Base-by-base conservation (phyloP, 2,888 invertebrate species). In the Diaprepes abbreviatus region DNA sequence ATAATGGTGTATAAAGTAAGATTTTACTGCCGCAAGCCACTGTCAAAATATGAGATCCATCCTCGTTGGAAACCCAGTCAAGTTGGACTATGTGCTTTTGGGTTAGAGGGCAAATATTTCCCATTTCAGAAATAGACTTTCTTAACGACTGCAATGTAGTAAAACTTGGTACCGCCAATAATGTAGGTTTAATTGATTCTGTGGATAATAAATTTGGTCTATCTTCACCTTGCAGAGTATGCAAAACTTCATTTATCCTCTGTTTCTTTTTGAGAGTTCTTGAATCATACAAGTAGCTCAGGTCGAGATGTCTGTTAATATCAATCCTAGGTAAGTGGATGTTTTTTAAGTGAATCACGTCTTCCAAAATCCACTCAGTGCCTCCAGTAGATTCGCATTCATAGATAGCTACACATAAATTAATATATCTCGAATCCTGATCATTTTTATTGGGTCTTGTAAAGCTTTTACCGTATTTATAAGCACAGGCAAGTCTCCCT, bases 31-130 rank as follows among this genome's bases (percentile, higher is more conserved):
- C 97, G 35, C 98, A 96, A 0, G 95, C 97, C 0, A 99, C 97
- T 0, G 99, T 98, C 36, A 99, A 85, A 77, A 99, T 95, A 83
- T 99, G 98, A 0, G 97, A 96, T 0, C 99, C 99, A 82, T 99
- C 98, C 84, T 99, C 99, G 76, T 98, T 97, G 0, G 98, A 97
- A 9, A 98, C 98, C 99, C 99, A 99, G 85, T 99, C 99, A 36
- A 98, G 85, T 81, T 97, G 97, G 0, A 98, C 97, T 21, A 97
- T 86, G 84, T 96, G 95, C 83, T 96, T 96, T 81, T 96, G 96
- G 0, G 95, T 95, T 35, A 96, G 83, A 0, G 95, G 94, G 78
- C 95, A 95, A 0, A 95, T 95, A 82, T 95, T 96, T 2, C 95
- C 96, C 81, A 95, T 94, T 83, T 96, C 95, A 76, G 94, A 93